phyloP scores from a whole-genome alignment of 1,140 invertebrate genomes.

The Drosophila watanabei region DNA sequence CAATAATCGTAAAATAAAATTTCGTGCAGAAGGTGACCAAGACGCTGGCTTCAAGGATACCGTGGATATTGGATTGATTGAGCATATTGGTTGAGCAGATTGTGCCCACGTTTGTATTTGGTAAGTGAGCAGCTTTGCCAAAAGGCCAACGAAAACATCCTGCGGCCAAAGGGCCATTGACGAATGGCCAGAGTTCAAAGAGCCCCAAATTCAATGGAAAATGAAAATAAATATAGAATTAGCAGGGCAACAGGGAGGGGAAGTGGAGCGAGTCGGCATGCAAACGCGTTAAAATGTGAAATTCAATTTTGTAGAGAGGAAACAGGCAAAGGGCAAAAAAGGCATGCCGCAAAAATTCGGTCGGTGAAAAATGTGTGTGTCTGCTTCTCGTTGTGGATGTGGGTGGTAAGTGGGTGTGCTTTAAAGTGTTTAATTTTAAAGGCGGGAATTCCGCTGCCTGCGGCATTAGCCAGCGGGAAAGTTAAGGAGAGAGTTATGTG shows the following conservation, averaged over 20 bases:
- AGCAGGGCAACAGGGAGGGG: slow-evolving; percentile 51
- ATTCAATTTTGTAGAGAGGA: slow-evolving; percentile 45
- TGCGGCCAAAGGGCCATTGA: slow-evolving; percentile 40
- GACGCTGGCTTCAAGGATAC: slow-evolving; percentile 15
- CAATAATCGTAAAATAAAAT: slow-evolving; percentile 71
- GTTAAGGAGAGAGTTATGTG: neutral
- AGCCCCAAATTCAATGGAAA: slow-evolving; percentile 50
- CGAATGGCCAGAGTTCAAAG: slow-evolving; percentile 62
- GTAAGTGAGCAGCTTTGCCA: neutral
- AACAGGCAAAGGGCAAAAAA: slow-evolving; percentile 35
- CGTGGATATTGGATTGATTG: slow-evolving; percentile 9
- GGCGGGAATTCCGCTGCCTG: slow-evolving; percentile 9
- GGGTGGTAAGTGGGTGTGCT: neutral
- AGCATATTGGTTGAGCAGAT: slow-evolving; percentile 7
- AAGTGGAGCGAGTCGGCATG: slow-evolving; percentile 47
- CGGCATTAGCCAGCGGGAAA: slow-evolving; percentile 1
- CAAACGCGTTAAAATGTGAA: slow-evolving; percentile 73
- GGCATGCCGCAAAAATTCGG: slow-evolving; percentile 51
- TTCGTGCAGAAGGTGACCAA: slow-evolving; percentile 58
- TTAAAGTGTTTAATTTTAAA: slow-evolving; percentile 46
- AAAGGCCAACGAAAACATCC: slow-evolving; percentile 22
- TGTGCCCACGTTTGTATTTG: neutral
- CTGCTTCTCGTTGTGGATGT: slow-evolving; percentile 15
- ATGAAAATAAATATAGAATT: slow-evolving; percentile 72
- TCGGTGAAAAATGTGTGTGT: slow-evolving; percentile 45